Conservation (phyloP, 23 tunicate species). For the Trididemnum clinides region DNA sequence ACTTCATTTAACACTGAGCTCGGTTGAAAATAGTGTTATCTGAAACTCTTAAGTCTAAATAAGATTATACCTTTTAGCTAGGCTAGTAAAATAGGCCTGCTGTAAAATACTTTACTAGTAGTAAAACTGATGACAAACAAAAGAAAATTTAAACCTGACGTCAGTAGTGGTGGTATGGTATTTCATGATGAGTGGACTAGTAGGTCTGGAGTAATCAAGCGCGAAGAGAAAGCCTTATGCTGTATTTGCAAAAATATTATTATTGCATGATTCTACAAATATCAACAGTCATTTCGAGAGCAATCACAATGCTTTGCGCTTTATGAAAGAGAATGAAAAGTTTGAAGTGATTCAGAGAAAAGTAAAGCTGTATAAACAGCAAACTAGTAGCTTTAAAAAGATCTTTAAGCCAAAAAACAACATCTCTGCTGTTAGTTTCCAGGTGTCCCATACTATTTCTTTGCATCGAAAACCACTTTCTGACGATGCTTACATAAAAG, state of each 20-base stretch:
- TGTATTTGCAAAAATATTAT: slow-evolving; percentile 23
- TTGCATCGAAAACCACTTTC: slow-evolving; percentile 55
- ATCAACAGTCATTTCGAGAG: slow-evolving; percentile 38
- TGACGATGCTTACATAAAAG: slow-evolving; percentile 49
- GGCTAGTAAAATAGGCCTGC: no score
- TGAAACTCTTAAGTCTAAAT: no score
- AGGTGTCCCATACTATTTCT: slow-evolving; percentile 45
- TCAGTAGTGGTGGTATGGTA: no score
- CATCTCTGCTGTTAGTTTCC: slow-evolving; percentile 18
- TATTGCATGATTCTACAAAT: slow-evolving; percentile 31
- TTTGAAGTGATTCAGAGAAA: slow-evolving; percentile 28
- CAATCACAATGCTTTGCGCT: slow-evolving; percentile 3
- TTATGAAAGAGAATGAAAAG: slow-evolving; percentile 36
- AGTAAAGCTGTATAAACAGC: slow-evolving; percentile 28
- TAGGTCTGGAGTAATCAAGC: no score
- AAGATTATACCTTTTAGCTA: no score
- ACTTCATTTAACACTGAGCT: no score
- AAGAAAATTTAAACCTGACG: no score
- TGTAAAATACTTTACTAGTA: no score
- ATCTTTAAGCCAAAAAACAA: slow-evolving; percentile 32
- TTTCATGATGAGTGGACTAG: no score
- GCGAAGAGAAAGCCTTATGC: no score
- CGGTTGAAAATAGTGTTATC: no score
- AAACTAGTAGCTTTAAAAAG: slow-evolving; percentile 20
- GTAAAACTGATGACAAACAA: no score